Evolutionary conservation across 2,888 invertebrate species (phyloP).

Genomic region (Thereva nobilitata): DNA sequence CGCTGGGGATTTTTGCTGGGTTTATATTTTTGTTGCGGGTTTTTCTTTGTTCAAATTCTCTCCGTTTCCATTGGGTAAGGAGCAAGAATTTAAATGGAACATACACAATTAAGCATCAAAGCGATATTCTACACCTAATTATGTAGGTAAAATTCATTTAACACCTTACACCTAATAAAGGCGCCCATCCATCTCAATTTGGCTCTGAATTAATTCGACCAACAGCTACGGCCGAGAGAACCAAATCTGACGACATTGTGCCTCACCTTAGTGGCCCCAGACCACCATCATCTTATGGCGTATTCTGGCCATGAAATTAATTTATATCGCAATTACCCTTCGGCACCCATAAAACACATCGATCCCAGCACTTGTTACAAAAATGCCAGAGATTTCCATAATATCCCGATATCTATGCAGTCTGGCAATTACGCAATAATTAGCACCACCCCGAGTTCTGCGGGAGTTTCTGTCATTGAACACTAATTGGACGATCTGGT

Average conservation of each 20-base stretch:
- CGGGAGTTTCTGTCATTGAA: slow-evolving; percentile 44
- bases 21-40: too few relatives aligned
- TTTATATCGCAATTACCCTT: slow-evolving; percentile 59
- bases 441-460: slow-evolving; percentile 48
- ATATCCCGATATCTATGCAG: slow-evolving; percentile 58
- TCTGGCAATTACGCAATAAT: slow-evolving; percentile 57
- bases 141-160: slow-evolving; percentile 16
- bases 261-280: slow-evolving; percentile 32
- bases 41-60: too few relatives aligned
- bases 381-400: slow-evolving; percentile 54
- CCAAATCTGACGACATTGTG: slow-evolving; percentile 37
- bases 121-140: too few relatives aligned
- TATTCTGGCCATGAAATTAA: slow-evolving; percentile 58
- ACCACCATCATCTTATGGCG: slow-evolving; percentile 13
- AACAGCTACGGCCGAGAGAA: slow-evolving; percentile 13
- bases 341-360: slow-evolving; percentile 59
- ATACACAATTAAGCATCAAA: too few relatives aligned
- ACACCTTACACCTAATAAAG: slow-evolving; percentile 25
- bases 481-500: slow-evolving; percentile 42
- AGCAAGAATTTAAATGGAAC: too few relatives aligned
- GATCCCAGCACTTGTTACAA: slow-evolving; percentile 43
- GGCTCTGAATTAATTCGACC: slow-evolving; percentile 24
- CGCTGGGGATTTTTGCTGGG: too few relatives aligned
- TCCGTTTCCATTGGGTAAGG: too few relatives aligned
- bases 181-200: slow-evolving; percentile 28